Percentiles rank a stretch among this genome's conserved stretches.
These are phyloP conservation scores for Iselma pallidipennis DNA, from an alignment of 2,888 invertebrate species.

Conservation along the genomic window DNA sequence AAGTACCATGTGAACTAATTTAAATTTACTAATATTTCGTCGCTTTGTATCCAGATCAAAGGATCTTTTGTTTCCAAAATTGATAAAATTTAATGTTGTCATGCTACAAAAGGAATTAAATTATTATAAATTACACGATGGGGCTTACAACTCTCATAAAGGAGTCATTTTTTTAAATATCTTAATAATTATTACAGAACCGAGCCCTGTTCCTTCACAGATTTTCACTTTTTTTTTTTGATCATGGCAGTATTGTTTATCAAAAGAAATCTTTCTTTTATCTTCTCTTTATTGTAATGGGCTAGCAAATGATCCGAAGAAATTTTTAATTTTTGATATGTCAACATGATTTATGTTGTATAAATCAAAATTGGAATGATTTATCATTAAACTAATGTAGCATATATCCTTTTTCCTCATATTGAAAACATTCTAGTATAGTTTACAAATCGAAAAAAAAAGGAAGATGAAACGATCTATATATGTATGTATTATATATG, in stretches of 20 bases:
- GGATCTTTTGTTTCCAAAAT: not conserved
- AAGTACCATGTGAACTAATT: not conserved
- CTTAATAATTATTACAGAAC: too few relatives aligned
- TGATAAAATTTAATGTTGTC: not conserved
- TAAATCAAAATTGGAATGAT: not conserved
- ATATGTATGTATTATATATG: too few relatives aligned
- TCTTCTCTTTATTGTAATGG: not conserved
- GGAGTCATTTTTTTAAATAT: too few relatives aligned
- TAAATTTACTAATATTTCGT: not conserved
- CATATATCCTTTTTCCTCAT: not conserved
- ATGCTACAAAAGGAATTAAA: not conserved
- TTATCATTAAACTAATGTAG: not conserved
- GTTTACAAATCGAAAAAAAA: not conserved
- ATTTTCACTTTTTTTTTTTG: too few relatives aligned
- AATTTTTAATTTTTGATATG: not conserved
- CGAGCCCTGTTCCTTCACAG: too few relatives aligned
- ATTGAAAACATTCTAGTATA: not conserved
- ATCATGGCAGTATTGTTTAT: too few relatives aligned
- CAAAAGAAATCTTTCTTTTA: not conserved
- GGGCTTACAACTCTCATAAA: too few relatives aligned
- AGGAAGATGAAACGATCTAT: not conserved
- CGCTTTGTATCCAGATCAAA: not conserved
- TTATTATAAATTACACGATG: not conserved
- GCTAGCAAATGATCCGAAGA: not conserved
- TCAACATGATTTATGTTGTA: not conserved